A percentile compares a stretch with the other conserved stretches of the same genome.
Evolutionary conservation across 2,888 invertebrate species (phyloP).

Genomic region (Lasius fuliginosus): DNA sequence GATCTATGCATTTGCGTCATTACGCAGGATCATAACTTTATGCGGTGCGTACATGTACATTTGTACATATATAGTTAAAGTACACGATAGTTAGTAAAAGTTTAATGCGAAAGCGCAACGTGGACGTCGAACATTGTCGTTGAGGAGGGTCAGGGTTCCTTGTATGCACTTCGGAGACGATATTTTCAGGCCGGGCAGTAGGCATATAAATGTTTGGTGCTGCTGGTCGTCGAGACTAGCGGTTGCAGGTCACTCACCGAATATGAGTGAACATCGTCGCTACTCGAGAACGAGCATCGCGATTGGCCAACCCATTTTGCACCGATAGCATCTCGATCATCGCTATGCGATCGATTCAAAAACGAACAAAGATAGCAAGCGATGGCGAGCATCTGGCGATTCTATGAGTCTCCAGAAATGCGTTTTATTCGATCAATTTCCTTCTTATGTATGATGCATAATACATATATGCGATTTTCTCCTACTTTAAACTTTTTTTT

Average conservation of each 20-base stretch:
- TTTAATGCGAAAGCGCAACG: slow-evolving; percentile 22
- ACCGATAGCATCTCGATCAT: slow-evolving; percentile 41
- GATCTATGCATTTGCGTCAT: neutral
- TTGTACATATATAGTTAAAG: neutral
- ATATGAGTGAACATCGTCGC: slow-evolving; percentile 78
- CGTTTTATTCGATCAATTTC: slow-evolving; percentile 15
- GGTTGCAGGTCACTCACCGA: slow-evolving; percentile 85
- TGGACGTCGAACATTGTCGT: slow-evolving; percentile 66
- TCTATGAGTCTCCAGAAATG: slow-evolving; percentile 17
- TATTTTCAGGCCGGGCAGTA: slow-evolving; percentile 85
- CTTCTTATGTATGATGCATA: neutral
- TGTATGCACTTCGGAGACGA: slow-evolving; percentile 70
- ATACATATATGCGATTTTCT: neutral
- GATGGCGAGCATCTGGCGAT: slow-evolving; percentile 12
- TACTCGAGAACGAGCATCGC: slow-evolving; percentile 49
- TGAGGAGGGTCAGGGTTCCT: slow-evolving; percentile 82
- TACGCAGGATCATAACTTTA: neutral
- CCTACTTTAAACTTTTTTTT: neutral
- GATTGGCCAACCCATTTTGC: slow-evolving; percentile 44
- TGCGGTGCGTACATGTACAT: too few species aligned
- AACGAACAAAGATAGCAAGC: slow-evolving; percentile 24
- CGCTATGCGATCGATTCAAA: slow-evolving; percentile 33
- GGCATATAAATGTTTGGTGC: slow-evolving; percentile 81
- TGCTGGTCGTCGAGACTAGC: slow-evolving; percentile 77
- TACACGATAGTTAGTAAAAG: slow-evolving; percentile 18